Base-by-base conservation (phyloP, 1,140 invertebrate genomes). In the Drosophila bocqueti region DNA sequence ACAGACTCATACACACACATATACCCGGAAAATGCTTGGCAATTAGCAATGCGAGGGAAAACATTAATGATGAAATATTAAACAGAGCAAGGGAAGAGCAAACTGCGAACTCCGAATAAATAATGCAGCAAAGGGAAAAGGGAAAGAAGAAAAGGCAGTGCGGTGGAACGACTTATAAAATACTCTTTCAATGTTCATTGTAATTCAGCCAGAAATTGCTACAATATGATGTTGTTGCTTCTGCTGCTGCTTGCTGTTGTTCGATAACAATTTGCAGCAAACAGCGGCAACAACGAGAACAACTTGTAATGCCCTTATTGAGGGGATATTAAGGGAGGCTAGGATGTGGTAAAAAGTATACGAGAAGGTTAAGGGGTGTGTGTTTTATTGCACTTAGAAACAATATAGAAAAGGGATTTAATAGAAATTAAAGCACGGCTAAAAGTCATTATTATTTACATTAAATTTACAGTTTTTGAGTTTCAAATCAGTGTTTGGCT, bases 11-110 rank as follows among this genome's bases (percentile, higher is more conserved):
- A 26, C 21, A 43, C 40, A 11, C 36, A 15, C 8, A 45, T 24
- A 66, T 15, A 60, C 29, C 38, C 7, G 11, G 18, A 36, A 65
- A 62, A 61, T 72, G n/a, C 67, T 43, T 21, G 67, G 67, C 69
- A 73, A 73, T 73, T 73, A 73, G 69, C 67, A 73, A 73, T 61
- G 66, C 69, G 43, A 71, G 66, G 36, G 43, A 60, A 71, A 73
- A 73, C 69, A 73, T 73, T 73, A 73, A 73, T 73, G 69, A 73
- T 73, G 69, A 73, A 73, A 73, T 73, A 73, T 73, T 73, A 73
- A 73, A 61, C 46, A 73, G 54, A 42, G 69, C 67, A 43, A 43
- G 31, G 67, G 21, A 45, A 49, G 16, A 43, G 63, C 26, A 18
- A 36, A 52, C 31, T 72, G 29, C 31, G 46, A 43, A 73, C 31